Base-by-base conservation (phyloP, 2,113 vertebrate species). In the Origma solitaria region DNA sequence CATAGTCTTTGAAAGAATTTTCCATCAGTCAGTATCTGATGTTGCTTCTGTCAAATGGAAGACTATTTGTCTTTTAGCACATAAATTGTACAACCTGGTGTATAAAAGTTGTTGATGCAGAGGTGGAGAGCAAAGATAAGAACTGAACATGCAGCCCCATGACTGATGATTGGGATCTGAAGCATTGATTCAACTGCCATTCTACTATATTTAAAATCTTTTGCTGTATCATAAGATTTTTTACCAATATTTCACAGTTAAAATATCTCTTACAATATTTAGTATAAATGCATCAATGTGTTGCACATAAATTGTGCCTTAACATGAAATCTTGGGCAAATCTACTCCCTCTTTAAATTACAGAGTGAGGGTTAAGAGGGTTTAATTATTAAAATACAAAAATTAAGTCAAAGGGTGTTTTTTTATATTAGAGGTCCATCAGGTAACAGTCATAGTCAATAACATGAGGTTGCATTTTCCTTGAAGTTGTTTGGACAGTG, bases 271-370 rank as follows among this genome's bases (percentile, higher is more conserved):
- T 75, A 49, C 33, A 62, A 28, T 56, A 64, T 47, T 21, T 84
- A 60, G 50, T 77, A 35, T 76, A 56, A 92, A 68, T 73, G 9
- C 40, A 50, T 82, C 30, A 9, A 28, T 80, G 21, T 96, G 24
- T 96, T 85, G 57, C 3, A 6, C 64, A 20, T 70, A 53, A 81
- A 58, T 65, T 81, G 37, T 96, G 91, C 86, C 93, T 97, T 96
- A 95, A 78, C n/a, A 6, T 65, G 45, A 47, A 96, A 89, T 88
- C 71, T 40, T 87, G 70, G 86, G 24, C 31, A 86, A 72, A 79
- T 91, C 47, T 84, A 38, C 8, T 84, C 7, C 24, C 47, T 80
- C 62, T 64, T 86, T 21, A 90, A 89, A 64, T 83, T 44, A 51
- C 31, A 53, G 58, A 71, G 14, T 38, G 37, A 85, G 33, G 14